Percentiles rank a stretch among this genome's conserved stretches.
Conservation (phyloP, 2,888 invertebrate genomes). For the Nysson spinosus region DNA sequence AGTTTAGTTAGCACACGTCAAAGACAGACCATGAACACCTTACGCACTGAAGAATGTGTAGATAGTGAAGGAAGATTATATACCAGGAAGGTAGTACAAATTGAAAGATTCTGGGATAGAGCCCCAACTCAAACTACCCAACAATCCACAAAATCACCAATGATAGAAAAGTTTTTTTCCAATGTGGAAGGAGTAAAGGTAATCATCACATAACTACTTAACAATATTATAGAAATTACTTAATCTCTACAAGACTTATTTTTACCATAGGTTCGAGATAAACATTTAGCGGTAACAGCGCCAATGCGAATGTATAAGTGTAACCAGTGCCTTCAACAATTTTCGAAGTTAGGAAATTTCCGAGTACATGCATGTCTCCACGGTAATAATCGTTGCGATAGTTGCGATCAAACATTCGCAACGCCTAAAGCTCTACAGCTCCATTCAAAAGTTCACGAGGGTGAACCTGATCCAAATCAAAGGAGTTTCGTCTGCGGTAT, state of each 20-base stretch:
- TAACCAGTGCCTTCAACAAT: constrained; percentile 77
- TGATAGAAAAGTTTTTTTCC: constrained; percentile 76
- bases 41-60: constrained; percentile 78
- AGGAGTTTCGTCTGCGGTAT: constrained; percentile 80
- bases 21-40: constrained; percentile 74
- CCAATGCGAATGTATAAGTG: constrained; percentile 77
- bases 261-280: constrained; percentile 66
- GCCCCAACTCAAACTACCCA: constrained; percentile 46
- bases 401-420: constrained; percentile 72
- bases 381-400: constrained; percentile 71
- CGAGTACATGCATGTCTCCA: constrained; percentile 77
- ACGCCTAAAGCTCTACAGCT: constrained; percentile 80
- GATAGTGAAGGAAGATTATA: constrained; percentile 79
- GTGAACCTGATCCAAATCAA: constrained; percentile 51
- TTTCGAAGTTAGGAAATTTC: constrained; percentile 77
- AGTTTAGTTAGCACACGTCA: constrained; percentile 52
- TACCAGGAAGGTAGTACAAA: constrained; percentile 80
- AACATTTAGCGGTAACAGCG: constrained; percentile 54
- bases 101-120: constrained; percentile 80
- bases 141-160: constrained; percentile 67
- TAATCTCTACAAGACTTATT: background rate
- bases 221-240: background rate
- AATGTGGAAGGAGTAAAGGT: constrained; percentile 75
- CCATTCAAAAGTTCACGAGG: constrained; percentile 80
- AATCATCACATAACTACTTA: constrained; percentile 6